Evolutionary conservation across 2,797 vertebrate species (phyloP).

Genomic region (Paguma larvata): DNA sequence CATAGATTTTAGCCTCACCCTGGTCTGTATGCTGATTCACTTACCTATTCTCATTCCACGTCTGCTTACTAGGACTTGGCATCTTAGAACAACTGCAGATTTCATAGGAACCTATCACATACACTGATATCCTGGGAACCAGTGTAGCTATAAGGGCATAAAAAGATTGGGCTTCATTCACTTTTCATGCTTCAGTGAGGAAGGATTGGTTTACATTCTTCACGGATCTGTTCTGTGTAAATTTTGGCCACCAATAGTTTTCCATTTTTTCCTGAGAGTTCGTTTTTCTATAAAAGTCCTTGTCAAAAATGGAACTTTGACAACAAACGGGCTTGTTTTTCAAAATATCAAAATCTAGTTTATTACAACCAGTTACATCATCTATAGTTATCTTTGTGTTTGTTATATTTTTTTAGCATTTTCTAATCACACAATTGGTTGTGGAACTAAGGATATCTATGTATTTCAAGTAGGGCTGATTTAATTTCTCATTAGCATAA

Average conservation of each 20-base stretch:
- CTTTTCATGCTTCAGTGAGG: background rate
- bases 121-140: background rate
- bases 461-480: background rate
- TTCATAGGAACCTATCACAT: background rate
- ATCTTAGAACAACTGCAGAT: background rate
- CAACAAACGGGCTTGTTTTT: slow-evolving; percentile 32
- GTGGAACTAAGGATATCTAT: background rate
- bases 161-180: background rate
- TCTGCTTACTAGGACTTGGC: background rate
- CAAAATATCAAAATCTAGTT: slow-evolving; percentile 40
- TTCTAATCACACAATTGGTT: slow-evolving; percentile 11
- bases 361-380: background rate
- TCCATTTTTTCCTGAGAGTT: background rate
- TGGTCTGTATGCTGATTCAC: background rate
- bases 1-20: background rate
- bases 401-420: slow-evolving; percentile 7
- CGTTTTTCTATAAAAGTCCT: background rate
- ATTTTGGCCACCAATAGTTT: background rate
- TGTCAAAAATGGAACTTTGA: background rate
- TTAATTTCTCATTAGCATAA: slow-evolving; percentile 46
- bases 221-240: background rate
- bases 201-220: background rate
- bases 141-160: background rate
- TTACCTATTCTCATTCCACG: slow-evolving; percentile 23
- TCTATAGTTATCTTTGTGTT: background rate